Evolutionary conservation across 2,797 vertebrate species (phyloP), one percentile per base, ranked within the genome.

Genomic region (Poeciliopsis presidionis): DNA sequence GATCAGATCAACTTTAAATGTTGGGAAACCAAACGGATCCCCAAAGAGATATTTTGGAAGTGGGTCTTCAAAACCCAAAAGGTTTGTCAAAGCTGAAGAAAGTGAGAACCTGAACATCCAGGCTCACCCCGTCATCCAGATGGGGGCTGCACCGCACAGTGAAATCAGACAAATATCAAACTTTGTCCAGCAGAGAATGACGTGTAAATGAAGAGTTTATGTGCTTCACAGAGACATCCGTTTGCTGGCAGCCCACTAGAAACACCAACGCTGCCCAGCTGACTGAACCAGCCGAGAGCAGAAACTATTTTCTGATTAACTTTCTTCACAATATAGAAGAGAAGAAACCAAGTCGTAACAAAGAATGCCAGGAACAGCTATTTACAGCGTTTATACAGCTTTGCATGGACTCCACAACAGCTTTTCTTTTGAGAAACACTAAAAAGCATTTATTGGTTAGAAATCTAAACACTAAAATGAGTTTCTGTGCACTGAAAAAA

Each of bases 341-440:
- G 30, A 65, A 69, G 39, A 69, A 73, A 39, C 67, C 63, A 65
- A 88, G 78, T 51, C 30, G 25, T 41, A 73, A 74, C 30, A 79
- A 81, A 87, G 74, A 73, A 86, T 72, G 67, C 67, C 61, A 80
- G 77, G 86, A 57, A 25, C 76, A 55, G 74, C 84, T 89, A 88
- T 92, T 87, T 92, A 92, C 91, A 92, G 75, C 75, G 65, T 83
- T 74, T 92, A 76, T 85, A 90, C 87, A 43, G 53, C 73, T 78
- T 33, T 20, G n/a, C 41, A 57, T 72, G 70, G 79, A 77, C 63
- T 49, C 22, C 71, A 78, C 47, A 63, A 43, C 18, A 72, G 16
- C 33, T 63, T 33, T 18, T 7, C 2, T 33, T 33, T 33, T 63
- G n/a, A 30, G 28, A 63, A 33, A 33, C 16, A 63, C 30, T 36